Base-by-base conservation (phyloP, 2,113 vertebrate species). In the Chrysochloris asiatica region DNA sequence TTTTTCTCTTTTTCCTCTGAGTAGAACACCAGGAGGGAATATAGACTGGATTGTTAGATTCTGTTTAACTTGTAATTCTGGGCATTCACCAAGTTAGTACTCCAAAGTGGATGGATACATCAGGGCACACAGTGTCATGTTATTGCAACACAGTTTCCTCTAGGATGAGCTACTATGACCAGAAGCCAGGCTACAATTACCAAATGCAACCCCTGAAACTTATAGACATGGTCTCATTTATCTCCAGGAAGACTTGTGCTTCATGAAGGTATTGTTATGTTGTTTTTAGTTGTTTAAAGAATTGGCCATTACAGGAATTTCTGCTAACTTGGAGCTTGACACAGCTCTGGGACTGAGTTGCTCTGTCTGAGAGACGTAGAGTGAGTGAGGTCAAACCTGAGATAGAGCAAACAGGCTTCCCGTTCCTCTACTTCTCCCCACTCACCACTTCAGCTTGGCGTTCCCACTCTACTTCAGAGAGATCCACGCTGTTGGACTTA, bases 401-500 rank as follows among this genome's bases (percentile, higher is more conserved):
- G 5, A 1, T 0, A 6, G 48, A 63, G 77, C 1, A 65, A 3
- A 19, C 1, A 6, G n/a, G 17, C 24, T 17, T 16, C 76, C 47
- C 22, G 0, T 8, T 6, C 17, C 41, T 17, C 22, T 12, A 0
- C 7, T 13, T 19, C 8, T 12, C 6, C 87, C 59, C 80, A 98
- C 98, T 98, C 92, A 99, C 99, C 24, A 93, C 97, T 95, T 99
- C 98, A 17, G 99, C 98, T 4, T 47, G 97, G 95, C 99, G 99
- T 95, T 99, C 99, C 99, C 99, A 99, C 94, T 99, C 99, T 89
- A 99, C 99, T 95, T 99, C 99, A 0, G 98, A 98, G 80, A 99
- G 98, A 89, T 99, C 99, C 71, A 99, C 99, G 0, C 99, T 99
- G 97, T 99, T 99, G 95, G 99, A 99, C 96, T 99, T 99, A 0